Conservation (phyloP, 1,140 invertebrate genomes). For the Protaetia brevitarsis region DNA sequence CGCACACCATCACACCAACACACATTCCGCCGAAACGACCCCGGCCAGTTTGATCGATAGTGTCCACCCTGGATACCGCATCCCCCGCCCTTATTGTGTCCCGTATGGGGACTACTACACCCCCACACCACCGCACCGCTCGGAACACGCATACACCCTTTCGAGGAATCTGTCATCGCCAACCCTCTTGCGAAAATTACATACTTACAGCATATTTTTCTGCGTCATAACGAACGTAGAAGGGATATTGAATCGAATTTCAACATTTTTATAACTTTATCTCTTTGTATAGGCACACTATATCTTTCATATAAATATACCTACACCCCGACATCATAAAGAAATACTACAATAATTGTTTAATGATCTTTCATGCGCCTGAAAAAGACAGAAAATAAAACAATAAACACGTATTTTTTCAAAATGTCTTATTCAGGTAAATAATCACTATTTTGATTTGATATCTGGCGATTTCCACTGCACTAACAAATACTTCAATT, state of each 20-base stretch:
- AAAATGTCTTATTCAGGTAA: too few species aligned
- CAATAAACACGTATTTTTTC: too few species aligned
- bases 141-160: constrained; percentile 21
- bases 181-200: constrained; percentile 26
- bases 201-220: constrained; percentile 19
- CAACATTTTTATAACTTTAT: background rate
- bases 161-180: constrained; percentile 24
- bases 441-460: too few species aligned
- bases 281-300: too few species aligned
- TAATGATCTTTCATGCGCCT: too few species aligned
- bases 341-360: too few species aligned
- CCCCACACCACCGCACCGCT: background rate
- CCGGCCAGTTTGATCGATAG: constrained; percentile 42
- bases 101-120: background rate
- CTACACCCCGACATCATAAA: too few species aligned
- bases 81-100: constrained; percentile 24
- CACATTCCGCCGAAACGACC: constrained; percentile 32
- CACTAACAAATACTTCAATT: too few species aligned
- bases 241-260: background rate
- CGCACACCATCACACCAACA: constrained; percentile 25
- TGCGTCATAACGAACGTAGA: background rate
- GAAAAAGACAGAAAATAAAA: too few species aligned
- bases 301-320: too few species aligned
- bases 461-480: too few species aligned
- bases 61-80: constrained; percentile 41